Conservation (phyloP, 2,797 vertebrate species). For the Clarias pachynema region DNA sequence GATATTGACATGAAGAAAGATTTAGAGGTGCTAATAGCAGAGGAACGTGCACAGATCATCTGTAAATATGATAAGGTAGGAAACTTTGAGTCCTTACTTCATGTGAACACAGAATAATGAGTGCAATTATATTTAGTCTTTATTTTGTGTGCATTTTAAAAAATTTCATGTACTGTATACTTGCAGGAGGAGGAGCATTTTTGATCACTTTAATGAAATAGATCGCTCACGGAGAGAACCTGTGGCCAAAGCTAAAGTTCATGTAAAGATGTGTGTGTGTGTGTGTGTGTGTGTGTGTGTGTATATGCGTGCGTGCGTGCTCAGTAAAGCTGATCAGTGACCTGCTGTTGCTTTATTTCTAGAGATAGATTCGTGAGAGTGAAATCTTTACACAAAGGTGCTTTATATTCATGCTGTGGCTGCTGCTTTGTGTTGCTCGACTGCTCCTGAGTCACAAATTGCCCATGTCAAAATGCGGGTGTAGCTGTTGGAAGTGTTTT, state of each 20-base stretch:
- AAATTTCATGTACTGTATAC: conserved; percentile 10
- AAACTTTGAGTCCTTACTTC: too few relatives aligned
- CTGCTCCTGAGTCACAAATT: conserved; percentile 4
- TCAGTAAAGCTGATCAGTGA: not conserved
- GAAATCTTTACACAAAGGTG: not conserved
- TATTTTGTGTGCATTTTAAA: conserved; percentile 2
- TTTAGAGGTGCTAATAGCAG: conserved; percentile 84
- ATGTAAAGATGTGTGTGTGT: conserved; percentile 11
- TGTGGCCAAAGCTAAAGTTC: conserved; percentile 28
- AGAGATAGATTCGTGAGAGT: conserved; percentile 13
- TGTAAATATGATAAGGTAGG: conserved; percentile 86
- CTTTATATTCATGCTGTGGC: not conserved
- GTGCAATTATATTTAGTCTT: not conserved
- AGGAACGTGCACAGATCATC: conserved; percentile 87
- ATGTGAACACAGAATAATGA: too few relatives aligned
- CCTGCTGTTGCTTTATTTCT: not conserved
- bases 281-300: not conserved
- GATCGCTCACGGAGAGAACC: conserved; percentile 1
- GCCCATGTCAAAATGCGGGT: not conserved
- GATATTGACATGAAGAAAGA: conserved; percentile 94
- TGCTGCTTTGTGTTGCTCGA: not conserved
- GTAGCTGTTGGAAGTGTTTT: not conserved
- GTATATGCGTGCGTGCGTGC: not conserved
- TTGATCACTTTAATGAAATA: conserved; percentile 41
- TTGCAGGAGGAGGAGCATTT: conserved; percentile 52